A percentile compares a stretch with the other conserved stretches of the same genome.
Evolutionary conservation across 2,113 vertebrate species (phyloP).

Genomic region (Hymenochirus boettgeri): DNA sequence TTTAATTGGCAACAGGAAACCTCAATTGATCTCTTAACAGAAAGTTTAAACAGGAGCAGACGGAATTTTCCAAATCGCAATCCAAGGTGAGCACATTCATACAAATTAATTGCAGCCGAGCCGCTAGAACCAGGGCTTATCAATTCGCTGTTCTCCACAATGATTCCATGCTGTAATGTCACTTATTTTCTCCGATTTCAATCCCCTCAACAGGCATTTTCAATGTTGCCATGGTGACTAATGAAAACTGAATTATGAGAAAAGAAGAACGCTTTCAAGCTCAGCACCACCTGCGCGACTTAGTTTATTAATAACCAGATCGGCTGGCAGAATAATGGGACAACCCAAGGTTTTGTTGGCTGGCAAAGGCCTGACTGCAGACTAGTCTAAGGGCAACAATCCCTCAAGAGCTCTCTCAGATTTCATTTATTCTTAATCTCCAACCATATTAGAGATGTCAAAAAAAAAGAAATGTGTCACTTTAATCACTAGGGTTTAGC

Average conservation of each 20-base stretch:
- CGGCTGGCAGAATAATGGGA: not conserved
- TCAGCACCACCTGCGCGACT: slow-evolving; percentile 44
- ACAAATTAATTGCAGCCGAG: slow-evolving; percentile 24
- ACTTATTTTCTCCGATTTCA: slow-evolving; percentile 42
- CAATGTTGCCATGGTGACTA: slow-evolving; percentile 67
- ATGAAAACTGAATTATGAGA: slow-evolving; percentile 52
- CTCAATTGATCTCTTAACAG: not conserved
- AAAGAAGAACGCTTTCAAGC: slow-evolving; percentile 21
- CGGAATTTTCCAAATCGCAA: too few species aligned
- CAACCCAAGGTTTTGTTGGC: not conserved
- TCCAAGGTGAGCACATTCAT: not conserved
- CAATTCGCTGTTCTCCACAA: slow-evolving; percentile 35
- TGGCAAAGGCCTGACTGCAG: not conserved
- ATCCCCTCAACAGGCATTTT: slow-evolving; percentile 55
- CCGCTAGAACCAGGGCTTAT: slow-evolving; percentile 22
- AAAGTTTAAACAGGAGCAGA: not conserved
- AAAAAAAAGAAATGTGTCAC: not conserved
- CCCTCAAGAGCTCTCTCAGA: not conserved
- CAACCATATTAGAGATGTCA: not conserved
- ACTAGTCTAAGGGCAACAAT: not conserved
- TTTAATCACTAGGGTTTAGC: too few species aligned
- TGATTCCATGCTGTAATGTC: slow-evolving; percentile 34
- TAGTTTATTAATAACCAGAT: not conserved
- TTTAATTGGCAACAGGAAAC: not conserved
- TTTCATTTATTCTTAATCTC: not conserved